phyloP scores from a whole-genome alignment of 2,113 vertebrate species.

The Rhabdomys dilectus region DNA sequence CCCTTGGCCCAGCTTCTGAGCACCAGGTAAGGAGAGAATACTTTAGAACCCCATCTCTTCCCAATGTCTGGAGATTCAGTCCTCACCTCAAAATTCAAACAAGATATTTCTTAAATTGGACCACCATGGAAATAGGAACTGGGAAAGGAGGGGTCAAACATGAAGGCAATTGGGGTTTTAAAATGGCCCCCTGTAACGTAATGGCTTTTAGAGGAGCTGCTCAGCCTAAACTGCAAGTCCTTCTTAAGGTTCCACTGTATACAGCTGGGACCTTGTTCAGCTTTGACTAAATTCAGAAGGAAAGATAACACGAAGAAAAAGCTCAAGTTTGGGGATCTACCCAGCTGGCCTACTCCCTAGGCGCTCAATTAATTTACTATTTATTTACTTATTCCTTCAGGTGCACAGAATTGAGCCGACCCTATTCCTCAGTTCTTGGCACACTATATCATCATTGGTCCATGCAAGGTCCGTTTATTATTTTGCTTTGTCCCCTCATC shows the following conservation, averaged over 20 bases:
- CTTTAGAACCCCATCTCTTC: slow-evolving; percentile 51
- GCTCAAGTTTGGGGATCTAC: slow-evolving; percentile 36
- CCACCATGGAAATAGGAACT: slow-evolving; percentile 44
- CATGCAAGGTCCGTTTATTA: slow-evolving; percentile 56
- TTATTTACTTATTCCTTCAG: slow-evolving; percentile 57
- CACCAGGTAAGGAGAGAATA: neutral
- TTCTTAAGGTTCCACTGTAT: slow-evolving; percentile 28
- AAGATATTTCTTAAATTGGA: slow-evolving; percentile 60
- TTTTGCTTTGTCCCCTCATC: slow-evolving; percentile 61
- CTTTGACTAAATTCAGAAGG: slow-evolving; percentile 66
- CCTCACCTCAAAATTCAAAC: slow-evolving; percentile 52
- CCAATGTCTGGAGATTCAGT: slow-evolving; percentile 29
- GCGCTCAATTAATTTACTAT: slow-evolving; percentile 59
- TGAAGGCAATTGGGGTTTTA: neutral
- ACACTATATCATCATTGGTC: slow-evolving; percentile 65
- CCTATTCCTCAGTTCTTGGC: slow-evolving; percentile 74
- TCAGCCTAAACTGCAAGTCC: slow-evolving; percentile 13
- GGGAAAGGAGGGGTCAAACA: slow-evolving; percentile 13
- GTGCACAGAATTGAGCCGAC: slow-evolving; percentile 74
- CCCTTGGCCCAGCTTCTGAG: slow-evolving; percentile 41
- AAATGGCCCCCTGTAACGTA: slow-evolving; percentile 26
- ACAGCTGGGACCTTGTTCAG: slow-evolving; percentile 59
- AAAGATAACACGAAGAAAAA: slow-evolving; percentile 11
- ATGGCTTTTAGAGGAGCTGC: slow-evolving; percentile 23
- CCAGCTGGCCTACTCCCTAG: slow-evolving; percentile 57